Conservation (phyloP, 2,888 invertebrate species). For the Syrphus vitripennis region DNA sequence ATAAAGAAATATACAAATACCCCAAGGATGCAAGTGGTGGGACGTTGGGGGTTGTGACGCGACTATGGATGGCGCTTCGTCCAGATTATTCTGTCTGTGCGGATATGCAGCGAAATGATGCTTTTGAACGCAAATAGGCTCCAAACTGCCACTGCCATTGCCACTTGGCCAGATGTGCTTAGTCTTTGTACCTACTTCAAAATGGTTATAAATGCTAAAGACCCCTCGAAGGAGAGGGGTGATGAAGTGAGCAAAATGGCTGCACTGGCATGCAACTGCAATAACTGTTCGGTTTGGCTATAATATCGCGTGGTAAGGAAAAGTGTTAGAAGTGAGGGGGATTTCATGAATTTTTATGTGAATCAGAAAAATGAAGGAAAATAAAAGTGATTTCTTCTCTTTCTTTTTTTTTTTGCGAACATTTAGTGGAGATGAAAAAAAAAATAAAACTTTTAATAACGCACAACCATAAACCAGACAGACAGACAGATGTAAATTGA, state of each 20-base stretch:
- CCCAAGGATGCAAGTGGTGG: slow-evolving; percentile 11
- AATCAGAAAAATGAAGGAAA: slow-evolving; percentile 56
- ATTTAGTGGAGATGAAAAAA: not conserved
- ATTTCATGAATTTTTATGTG: slow-evolving; percentile 34
- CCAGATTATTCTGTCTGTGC: not conserved
- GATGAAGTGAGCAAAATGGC: not conserved
- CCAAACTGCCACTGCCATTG: slow-evolving; percentile 51
- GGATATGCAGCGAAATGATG: slow-evolving; percentile 10
- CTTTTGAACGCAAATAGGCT: slow-evolving; percentile 44
- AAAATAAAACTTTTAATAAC: slow-evolving; percentile 39
- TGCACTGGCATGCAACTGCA: slow-evolving; percentile 22
- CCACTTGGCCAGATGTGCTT: slow-evolving; percentile 66
- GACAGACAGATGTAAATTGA: slow-evolving; percentile 56
- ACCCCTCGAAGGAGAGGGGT: not conserved
- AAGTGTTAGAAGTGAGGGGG: slow-evolving; percentile 15
- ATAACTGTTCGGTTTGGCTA: slow-evolving; percentile 3
- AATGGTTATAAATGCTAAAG: slow-evolving; percentile 14
- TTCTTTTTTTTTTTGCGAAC: not conserved
- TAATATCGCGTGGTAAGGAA: not conserved
- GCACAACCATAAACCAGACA: slow-evolving; percentile 30
- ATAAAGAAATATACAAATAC: slow-evolving; percentile 7
- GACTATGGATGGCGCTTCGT: not conserved
- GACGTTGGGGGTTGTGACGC: not conserved
- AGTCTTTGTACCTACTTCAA: slow-evolving; percentile 43
- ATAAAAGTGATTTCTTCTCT: slow-evolving; percentile 57